Base-by-base conservation (phyloP, 2,888 invertebrate genomes). In the Caradrina clavipalpis region DNA sequence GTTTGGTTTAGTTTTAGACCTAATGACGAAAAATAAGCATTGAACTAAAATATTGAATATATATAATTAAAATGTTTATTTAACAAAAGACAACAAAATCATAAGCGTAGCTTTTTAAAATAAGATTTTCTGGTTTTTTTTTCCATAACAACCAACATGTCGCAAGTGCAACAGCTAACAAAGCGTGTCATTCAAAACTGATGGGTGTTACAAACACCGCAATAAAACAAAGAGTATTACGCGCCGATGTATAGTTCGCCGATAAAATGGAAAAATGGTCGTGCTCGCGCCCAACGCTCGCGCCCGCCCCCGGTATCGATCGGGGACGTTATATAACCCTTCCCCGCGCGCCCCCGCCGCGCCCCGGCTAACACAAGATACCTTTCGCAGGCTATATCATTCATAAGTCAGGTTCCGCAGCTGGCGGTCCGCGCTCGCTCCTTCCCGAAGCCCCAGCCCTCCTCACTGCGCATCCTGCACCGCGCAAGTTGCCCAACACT, bases 321-420 rank as follows among this genome's bases (percentile, higher is more conserved):
- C 94, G 78, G 82, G 51, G 80, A 61, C 83, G 91, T 95, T 95
- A 94, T 92, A 88, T 94, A 95, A 95, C 90, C 89, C 89, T 87
- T 55, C 87, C 83, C 82, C 80, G 82, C 82, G 66, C 83, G 84
- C 87, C 84, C 82, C 72, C 69, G 63, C 72, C 78, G 76, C 86
- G 69, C 86, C 84, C 83, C 84, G 55, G 74, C 78, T 69, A 78
- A 69, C 78, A 81, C 78, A 73, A 76, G 85, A 85, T 86, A 87
- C 88, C 89, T 88, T 90, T 84, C 87, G 73, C 86, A 83, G 80
- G 83, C 83, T 86, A 86, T 90, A 91, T 89, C 91, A 92, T 91
- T 93, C 91, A 91, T 89, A 89, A 88, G 84, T 81, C 85, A 88
- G 89, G 90, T 90, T 90, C 90, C 87, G 89, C 86, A 83, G 87